Percentiles rank a stretch among this genome's conserved stretches.
These are phyloP conservation scores for Candidula unifasciata DNA, from an alignment of 2,888 invertebrate genomes.

Conservation along the genomic window DNA sequence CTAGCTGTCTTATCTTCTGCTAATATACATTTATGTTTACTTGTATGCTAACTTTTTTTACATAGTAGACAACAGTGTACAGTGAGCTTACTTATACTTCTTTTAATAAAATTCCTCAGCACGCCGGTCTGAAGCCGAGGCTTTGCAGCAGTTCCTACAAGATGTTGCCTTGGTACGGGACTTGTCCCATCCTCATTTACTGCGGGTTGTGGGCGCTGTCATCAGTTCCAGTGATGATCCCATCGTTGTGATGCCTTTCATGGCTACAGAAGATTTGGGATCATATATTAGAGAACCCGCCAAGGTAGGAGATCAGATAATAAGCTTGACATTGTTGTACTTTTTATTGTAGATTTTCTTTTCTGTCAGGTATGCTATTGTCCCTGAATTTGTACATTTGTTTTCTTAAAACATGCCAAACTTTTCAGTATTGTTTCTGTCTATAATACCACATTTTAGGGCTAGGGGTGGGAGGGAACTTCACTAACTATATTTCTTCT, in stretches of 20 bases:
- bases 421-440: too few relatives aligned
- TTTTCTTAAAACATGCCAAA: too few relatives aligned
- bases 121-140: conserved; percentile 60
- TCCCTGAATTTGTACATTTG: too few relatives aligned
- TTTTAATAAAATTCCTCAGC: conserved; percentile 3
- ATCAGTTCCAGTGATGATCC: conserved; percentile 78
- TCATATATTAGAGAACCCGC: conserved; percentile 76
- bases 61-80: background rate
- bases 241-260: conserved; percentile 79
- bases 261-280: conserved; percentile 79
- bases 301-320: conserved; percentile 67
- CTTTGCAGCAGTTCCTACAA: conserved; percentile 77
- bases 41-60: too few relatives aligned
- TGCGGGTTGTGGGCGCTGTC: conserved; percentile 78
- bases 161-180: conserved; percentile 79
- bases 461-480: too few relatives aligned
- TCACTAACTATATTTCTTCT: too few relatives aligned
- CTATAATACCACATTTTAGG: too few relatives aligned
- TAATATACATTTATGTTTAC: too few relatives aligned
- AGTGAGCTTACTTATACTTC: background rate
- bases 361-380: too few relatives aligned
- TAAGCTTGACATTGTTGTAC: background rate
- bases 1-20: too few relatives aligned
- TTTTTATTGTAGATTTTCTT: too few relatives aligned
- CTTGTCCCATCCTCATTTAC: conserved; percentile 79